A percentile compares a stretch with the other conserved stretches of the same genome.
phyloP scores from a whole-genome alignment of 92 coral and sea anemone species.

The Nematostella vectensis region DNA sequence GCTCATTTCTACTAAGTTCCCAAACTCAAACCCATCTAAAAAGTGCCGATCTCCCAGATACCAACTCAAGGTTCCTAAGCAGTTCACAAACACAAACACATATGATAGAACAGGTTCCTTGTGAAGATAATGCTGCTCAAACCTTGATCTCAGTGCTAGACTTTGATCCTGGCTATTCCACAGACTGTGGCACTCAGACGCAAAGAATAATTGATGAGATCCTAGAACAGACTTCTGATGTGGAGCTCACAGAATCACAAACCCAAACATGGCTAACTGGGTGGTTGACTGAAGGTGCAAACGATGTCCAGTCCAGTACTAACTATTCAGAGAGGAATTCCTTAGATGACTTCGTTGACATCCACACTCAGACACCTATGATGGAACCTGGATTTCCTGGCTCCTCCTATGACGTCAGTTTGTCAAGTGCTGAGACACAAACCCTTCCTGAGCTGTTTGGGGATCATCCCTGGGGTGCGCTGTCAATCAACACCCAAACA shows the following conservation, averaged over 20 bases:
- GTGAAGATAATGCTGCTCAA: constrained; percentile 95
- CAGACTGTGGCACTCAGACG: constrained; percentile 80
- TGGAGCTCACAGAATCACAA: constrained; percentile 69
- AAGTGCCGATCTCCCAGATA: constrained; percentile 28
- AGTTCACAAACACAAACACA: constrained; percentile 61
- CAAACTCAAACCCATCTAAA: constrained; percentile 57
- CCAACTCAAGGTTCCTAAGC: constrained; percentile 47
- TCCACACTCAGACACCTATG: constrained; percentile 63
- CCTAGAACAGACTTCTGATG: constrained; percentile 33
- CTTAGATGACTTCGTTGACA: constrained; percentile 71
- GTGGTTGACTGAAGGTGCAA: constrained; percentile 26
- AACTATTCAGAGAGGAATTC: constrained; percentile 24
- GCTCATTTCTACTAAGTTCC: constrained; percentile 27
- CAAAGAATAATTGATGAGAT: constrained; percentile 56
- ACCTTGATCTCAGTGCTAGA: constrained; percentile 75
- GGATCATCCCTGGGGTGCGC: constrained; percentile 8
- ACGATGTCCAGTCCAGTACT: constrained; percentile 11
- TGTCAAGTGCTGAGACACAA: constrained; percentile 82
- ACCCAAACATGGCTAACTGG: constrained; percentile 78
- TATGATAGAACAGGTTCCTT: constrained; percentile 35
- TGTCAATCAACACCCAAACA: constrained; percentile 54
- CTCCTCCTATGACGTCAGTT: constrained; percentile 45
- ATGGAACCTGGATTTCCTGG: constrained; percentile 43
- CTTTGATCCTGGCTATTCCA: constrained; percentile 44
- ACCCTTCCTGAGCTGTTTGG: constrained; percentile 62